Evolutionary conservation across 2,888 invertebrate species (phyloP), one percentile per base, ranked within the genome.

Genomic region (Empis stercorea): DNA sequence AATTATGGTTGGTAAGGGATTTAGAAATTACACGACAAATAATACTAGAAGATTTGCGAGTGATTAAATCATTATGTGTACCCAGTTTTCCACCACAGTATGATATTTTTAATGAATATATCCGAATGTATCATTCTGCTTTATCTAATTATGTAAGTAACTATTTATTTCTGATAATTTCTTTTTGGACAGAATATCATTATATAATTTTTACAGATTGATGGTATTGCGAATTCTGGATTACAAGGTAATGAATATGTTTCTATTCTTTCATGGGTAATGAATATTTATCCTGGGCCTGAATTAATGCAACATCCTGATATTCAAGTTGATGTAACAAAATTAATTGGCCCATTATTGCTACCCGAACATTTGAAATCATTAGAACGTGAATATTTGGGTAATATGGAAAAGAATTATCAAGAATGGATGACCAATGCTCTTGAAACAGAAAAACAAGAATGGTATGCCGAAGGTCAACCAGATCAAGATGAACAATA

Each of bases 231-330:
- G n/a, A 76, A 79, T 34, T 83, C 78, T 57, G 91, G 91, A 0
- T 70, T 97, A 46, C 88, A 96, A 72, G 96, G 95, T 37, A 96
- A 96, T 65, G 99, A 99, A 67, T 91, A 92, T 64, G 94, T 97
- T 1, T 89, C 95, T 0, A 70, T 99, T 46, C 72, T 99, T 10
- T 84, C 87, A 0, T 99, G 97, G 97, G 80, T 84, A 13, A 78
- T 92, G 54, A 91, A 92, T 63, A 88, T 88, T 0, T 99, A 99
- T 65, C 78, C 81, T 0, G 89, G 93, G 0, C 71, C 78, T 2
- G 94, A 97, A 59, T 68, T 97, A 53, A 86, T 97, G 81, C 80
- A 81, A 11, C 88, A 88, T 68, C 79, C 87, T 0, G 91, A 93
- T 59, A 73, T 97, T 2, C 82, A 82, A 60, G 81, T 87, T 11